Percentiles rank a stretch among this genome's conserved stretches.
Evolutionary conservation across 2,797 vertebrate genomes (phyloP).

Genomic region (Xenops minutus): DNA sequence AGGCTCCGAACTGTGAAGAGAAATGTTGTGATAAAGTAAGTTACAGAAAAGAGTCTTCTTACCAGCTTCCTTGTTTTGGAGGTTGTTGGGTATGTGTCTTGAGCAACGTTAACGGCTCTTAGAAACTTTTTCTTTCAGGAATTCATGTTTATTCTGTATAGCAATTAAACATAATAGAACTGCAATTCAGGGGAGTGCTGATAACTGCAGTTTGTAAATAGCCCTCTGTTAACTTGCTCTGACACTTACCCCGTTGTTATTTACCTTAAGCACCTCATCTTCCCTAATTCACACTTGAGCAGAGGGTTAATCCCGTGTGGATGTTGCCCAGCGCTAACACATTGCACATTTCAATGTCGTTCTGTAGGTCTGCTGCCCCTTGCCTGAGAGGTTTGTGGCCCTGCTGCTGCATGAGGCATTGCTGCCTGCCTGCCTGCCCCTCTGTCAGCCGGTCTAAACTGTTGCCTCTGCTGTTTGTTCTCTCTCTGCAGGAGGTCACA

Average conservation of each 20-base stretch:
- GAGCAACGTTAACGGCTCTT: neutral
- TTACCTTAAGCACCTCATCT: neutral
- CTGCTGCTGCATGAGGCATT: neutral
- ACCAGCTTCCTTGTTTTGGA: neutral
- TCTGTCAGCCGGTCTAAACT: constrained; percentile 33
- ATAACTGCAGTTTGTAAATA: neutral
- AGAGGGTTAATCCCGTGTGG: neutral
- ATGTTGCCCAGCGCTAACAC: neutral
- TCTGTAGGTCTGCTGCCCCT: neutral
- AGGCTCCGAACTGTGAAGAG: neutral
- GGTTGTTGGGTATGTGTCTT: neutral
- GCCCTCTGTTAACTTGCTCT: neutral
- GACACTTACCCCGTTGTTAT: fast-evolving
- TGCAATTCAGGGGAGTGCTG: neutral
- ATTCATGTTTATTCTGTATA: fast-evolving
- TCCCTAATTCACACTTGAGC: neutral
- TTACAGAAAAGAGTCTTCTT: neutral
- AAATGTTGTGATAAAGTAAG: neutral
- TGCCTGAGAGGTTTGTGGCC: neutral
- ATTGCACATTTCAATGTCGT: neutral
- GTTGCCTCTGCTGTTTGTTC: constrained; percentile 1
- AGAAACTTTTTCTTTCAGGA: neutral
- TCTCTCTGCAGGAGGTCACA: constrained; percentile 90
- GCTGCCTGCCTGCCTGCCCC: neutral
- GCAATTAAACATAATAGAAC: neutral